Evolutionary conservation across 2,888 invertebrate genomes (phyloP), one percentile per base, ranked within the genome.

Genomic region (Bugulina stolonifera): DNA sequence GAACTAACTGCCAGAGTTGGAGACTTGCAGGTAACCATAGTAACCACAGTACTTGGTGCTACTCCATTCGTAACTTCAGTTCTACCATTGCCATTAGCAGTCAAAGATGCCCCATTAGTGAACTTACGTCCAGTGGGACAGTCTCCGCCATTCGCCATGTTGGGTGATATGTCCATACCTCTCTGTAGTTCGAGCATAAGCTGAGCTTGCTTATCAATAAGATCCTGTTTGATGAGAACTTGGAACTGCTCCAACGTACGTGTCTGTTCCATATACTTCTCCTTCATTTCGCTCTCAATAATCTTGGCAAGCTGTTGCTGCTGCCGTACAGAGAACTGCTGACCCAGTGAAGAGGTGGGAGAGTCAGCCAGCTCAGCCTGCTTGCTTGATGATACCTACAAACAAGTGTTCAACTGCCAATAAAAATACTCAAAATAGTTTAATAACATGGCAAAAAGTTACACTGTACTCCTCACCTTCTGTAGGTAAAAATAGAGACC

Each of bases 221-320:
- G 76, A 71, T 81, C 79, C n/a, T 74, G 69, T 71, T 80, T 79
- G 77, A 81, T 79, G 70, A 78, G 78, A 22, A 71, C 73, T 73
- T 80, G 80, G 69, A 81, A 75, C 25, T 77, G 75, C 69, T 78
- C 77, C 3, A 81, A 78, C 72, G 77, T 76, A 27, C 76, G 75
- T 76, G 80, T 78, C 70, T 81, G 81, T 35, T 77, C 76, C 2
- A 76, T 73, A 64, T 79, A 78, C 76, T 80, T 27, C 34, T 64
- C 64, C 64, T 32, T 25, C 64, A 64, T 64, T 27, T 64, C 64
- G 27, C 64, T 64, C 64, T 22, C 64, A 18, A 64, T 64, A 64
- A 25, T 29, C 64, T 64, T 27, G 27, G 64, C 64, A 10, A 64
- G 22, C 32, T 64, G 29, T 34, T 27, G 29, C n/a, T 64, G 64